Percentiles rank a stretch among this genome's conserved stretches.
phyloP scores from a whole-genome alignment of 1,140 invertebrate genomes.

The Laupala kohalensis region DNA sequence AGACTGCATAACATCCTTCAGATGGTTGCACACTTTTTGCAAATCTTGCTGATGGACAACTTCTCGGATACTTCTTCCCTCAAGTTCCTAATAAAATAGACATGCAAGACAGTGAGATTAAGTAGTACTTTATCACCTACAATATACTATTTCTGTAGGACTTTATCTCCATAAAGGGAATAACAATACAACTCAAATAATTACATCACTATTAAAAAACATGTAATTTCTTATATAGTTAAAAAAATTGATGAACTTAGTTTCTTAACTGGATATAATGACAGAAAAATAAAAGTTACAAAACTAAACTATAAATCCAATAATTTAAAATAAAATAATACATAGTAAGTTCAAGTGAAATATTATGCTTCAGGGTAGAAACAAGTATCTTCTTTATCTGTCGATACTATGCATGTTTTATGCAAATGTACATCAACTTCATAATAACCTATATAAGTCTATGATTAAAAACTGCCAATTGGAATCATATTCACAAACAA shows the following conservation, averaged over 20 bases:
- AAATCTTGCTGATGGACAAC: conserved; percentile 61
- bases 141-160: not conserved
- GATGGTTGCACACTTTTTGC: conserved; percentile 52
- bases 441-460: too few species aligned
- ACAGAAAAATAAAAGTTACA: too few species aligned
- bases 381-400: too few species aligned
- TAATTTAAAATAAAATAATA: too few species aligned
- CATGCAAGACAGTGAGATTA: not conserved
- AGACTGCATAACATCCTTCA: conserved; percentile 56
- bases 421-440: too few species aligned
- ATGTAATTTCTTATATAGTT: not conserved
- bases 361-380: too few species aligned
- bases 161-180: not conserved
- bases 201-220: not conserved
- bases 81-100: conserved; percentile 37
- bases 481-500: not conserved
- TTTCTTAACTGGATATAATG: too few species aligned
- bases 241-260: conserved; percentile 7
- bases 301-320: too few species aligned
- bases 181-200: not conserved
- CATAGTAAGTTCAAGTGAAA: too few species aligned
- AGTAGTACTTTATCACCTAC: not conserved
- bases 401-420: too few species aligned
- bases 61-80: conserved; percentile 57
- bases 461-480: not conserved